Evolutionary conservation across 2,797 vertebrate genomes (phyloP), one percentile per base, ranked within the genome.

Genomic region (Bovichtus diacanthus): DNA sequence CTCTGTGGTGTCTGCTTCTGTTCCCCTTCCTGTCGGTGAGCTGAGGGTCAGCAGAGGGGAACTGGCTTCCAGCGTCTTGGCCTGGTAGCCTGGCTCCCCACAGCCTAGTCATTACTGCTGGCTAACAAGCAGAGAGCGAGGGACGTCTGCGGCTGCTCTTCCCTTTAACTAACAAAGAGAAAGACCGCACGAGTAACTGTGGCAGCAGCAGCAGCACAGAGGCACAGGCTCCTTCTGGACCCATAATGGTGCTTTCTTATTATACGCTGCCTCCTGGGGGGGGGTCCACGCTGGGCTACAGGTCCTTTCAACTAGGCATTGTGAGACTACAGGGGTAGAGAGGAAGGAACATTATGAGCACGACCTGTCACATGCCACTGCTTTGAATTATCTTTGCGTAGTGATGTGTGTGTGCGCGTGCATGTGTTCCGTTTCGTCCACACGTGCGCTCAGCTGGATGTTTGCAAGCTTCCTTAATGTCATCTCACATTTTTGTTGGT

Each of bases 81-180:
- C 90, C 83, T 44, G 88, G 81, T 82, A 78, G 91, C 86, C 89
- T 78, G 76, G 82, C 83, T 89, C 88, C 89, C 84, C 70, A 86
- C 88, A 87, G 88, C 87, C 87, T 86, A 75, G 85, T 90, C 92
- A 90, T 93, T 92, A 93, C 88, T 84, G 91, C 87, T 82, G 82
- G 87, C 84, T 92, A 93, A 92, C 90, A 88, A 92, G 87, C 89
- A 85, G 84, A 87, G 85, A 88, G 88, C 84, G 13, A 73, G 78
- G 86, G 83, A 90, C 59, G 92, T 89, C 88, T 84, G 82, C n/a
- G 74, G 67, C 76, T 85, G 88, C 86, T 89, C 81, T 88, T 85
- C 78, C 85, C 88, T 89, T 92, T 91, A 93, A 90, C 90, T 90
- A 93, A 92, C 89, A 92, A 91, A 92, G 86, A 85, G 84, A 87